phyloP scores from a whole-genome alignment of 2,113 vertebrate species.

The Eonycteris spelaea region DNA sequence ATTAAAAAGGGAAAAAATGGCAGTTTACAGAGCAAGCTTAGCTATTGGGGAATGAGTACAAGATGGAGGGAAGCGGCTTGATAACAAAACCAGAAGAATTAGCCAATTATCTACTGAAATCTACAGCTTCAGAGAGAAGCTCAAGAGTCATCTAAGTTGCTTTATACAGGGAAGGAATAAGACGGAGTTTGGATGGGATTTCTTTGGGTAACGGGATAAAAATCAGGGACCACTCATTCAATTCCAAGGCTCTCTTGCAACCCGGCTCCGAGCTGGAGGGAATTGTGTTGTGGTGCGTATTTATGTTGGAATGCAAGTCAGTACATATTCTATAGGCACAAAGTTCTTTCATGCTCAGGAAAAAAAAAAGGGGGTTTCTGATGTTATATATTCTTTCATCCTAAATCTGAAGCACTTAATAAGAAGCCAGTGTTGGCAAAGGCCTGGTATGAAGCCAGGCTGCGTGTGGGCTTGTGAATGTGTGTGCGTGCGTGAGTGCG shows the following conservation, averaged over 20 bases:
- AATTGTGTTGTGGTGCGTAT: conserved; percentile 31
- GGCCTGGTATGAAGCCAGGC: neutral
- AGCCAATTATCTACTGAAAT: neutral
- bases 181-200: neutral
- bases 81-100: neutral
- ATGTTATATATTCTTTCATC: conserved; percentile 57
- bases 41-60: neutral
- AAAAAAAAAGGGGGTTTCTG: neutral
- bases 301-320: conserved; percentile 60
- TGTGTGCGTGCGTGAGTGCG: neutral
- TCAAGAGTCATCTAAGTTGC: neutral
- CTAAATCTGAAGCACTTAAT: conserved; percentile 43
- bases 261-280: conserved; percentile 32
- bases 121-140: neutral
- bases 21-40: neutral
- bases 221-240: neutral
- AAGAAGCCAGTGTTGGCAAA: conserved; percentile 31
- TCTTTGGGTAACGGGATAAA: conserved; percentile 34
- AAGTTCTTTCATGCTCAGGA: conserved; percentile 54
- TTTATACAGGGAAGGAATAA: neutral
- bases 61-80: neutral
- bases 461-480: neutral
- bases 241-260: conserved; percentile 37
- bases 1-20: neutral
- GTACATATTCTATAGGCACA: conserved; percentile 24